phyloP scores from a whole-genome alignment of 2,797 vertebrate genomes.

The Pangasius mekongensis region DNA sequence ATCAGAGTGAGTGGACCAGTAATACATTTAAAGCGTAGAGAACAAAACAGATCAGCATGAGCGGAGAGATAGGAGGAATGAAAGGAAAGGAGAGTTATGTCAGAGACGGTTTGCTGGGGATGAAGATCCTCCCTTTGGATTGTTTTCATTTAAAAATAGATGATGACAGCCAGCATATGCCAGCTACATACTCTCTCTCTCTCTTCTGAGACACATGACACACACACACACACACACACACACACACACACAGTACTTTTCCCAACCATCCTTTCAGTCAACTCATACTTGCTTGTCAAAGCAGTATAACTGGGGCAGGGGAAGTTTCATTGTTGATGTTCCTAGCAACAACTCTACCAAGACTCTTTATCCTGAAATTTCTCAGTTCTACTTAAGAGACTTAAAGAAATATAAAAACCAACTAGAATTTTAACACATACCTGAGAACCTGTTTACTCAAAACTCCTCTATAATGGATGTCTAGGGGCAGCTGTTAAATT shows the following conservation, averaged over 20 bases:
- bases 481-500: not conserved
- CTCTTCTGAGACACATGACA: slow-evolving; percentile 6
- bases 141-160: slow-evolving; percentile 55
- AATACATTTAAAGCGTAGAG: not conserved
- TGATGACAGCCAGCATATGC: slow-evolving; percentile 52
- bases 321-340: not conserved
- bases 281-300: slow-evolving; percentile 6
- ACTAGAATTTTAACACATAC: not conserved
- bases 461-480: not conserved
- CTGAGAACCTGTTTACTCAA: not conserved
- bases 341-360: not conserved
- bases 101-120: slow-evolving; percentile 8
- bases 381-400: not conserved
- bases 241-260: not conserved
- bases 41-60: not conserved
- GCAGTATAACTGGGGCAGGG: not conserved
- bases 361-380: not conserved
- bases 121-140: slow-evolving; percentile 53
- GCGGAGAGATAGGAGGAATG: slow-evolving; percentile 8
- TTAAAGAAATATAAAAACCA: not conserved
- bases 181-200: slow-evolving; percentile 42
- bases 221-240: no score
- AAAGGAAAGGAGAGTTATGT: not conserved
- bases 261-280: not conserved
- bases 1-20: slow-evolving; percentile 4